Conservation (phyloP, 2,797 vertebrate genomes). For the Cetoscarus ocellatus region DNA sequence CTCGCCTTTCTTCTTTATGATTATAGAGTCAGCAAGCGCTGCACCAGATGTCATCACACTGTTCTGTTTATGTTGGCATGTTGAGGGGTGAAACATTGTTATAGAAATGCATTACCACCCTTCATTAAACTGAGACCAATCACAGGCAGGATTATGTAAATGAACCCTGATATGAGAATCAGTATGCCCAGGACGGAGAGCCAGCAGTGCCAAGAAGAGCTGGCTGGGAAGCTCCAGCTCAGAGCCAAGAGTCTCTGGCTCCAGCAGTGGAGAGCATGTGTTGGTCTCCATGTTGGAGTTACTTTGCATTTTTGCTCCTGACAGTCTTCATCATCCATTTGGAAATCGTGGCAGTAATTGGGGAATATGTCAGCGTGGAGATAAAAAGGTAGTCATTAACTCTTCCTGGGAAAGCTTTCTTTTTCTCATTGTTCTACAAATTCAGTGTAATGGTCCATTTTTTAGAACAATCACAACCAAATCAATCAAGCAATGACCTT, state of each 20-base stretch:
- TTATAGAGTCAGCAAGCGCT: slow-evolving; percentile 61
- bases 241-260: slow-evolving; percentile 79
- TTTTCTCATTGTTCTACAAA: slow-evolving; percentile 67
- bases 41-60: slow-evolving; percentile 71
- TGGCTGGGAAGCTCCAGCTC: slow-evolving; percentile 66
- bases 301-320: slow-evolving; percentile 75
- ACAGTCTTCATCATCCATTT: slow-evolving; percentile 76
- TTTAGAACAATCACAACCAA: slow-evolving; percentile 72
- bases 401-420: slow-evolving; percentile 67
- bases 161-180: slow-evolving; percentile 79
- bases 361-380: slow-evolving; percentile 72
- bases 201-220: slow-evolving; percentile 73
- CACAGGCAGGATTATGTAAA: slow-evolving; percentile 80
- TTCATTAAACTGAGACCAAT: slow-evolving; percentile 81
- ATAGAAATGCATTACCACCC: slow-evolving; percentile 81
- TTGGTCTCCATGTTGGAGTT: slow-evolving; percentile 78
- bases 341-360: slow-evolving; percentile 76
- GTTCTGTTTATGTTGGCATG: slow-evolving; percentile 73
- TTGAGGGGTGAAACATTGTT: slow-evolving; percentile 78
- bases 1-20: slow-evolving; percentile 65
- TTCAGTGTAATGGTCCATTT: slow-evolving; percentile 71
- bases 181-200: slow-evolving; percentile 74
- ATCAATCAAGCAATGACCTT: slow-evolving; percentile 78
- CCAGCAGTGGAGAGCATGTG: slow-evolving; percentile 80
- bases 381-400: slow-evolving; percentile 81